Conservation (phyloP, 2,113 vertebrate species). For the Macaca nemestrina region DNA sequence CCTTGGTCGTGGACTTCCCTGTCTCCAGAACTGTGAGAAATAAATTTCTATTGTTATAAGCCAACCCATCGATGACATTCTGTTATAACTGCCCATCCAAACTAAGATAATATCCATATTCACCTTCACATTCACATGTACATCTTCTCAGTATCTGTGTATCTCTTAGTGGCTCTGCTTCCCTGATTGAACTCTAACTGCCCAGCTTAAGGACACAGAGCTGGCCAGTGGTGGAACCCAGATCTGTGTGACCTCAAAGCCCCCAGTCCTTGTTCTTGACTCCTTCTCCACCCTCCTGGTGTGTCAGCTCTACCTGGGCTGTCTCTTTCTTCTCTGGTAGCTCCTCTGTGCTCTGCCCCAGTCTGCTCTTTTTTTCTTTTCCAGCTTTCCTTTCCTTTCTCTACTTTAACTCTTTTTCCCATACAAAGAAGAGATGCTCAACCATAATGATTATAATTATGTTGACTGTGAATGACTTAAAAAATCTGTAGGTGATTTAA, state of each 20-base stretch:
- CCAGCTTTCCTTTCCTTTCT: not conserved
- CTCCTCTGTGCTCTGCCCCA: not conserved
- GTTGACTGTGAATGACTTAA: not conserved
- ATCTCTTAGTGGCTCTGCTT: not conserved
- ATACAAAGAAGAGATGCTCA: not conserved
- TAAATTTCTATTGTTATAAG: not conserved
- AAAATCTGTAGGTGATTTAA: not conserved
- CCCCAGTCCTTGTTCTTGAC: not conserved
- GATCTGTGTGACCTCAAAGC: not conserved
- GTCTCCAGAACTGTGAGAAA: not conserved
- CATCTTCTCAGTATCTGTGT: not conserved
- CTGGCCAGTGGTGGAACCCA: not conserved
- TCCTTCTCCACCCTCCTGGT: not conserved
- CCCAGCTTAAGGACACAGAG: not conserved
- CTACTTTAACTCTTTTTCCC: not conserved
- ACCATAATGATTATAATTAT: not conserved
- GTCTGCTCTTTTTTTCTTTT: not conserved
- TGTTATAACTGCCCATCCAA: no score
- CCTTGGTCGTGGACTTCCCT: not conserved
- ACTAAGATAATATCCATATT: not conserved
- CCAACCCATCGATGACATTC: no score
- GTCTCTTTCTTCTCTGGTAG: not conserved
- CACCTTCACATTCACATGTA: not conserved
- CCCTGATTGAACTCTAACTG: not conserved
- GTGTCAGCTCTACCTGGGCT: not conserved